Conservation (phyloP, 1,140 invertebrate genomes). For the fruit fly (Drosophila melanogaster) region DNA sequence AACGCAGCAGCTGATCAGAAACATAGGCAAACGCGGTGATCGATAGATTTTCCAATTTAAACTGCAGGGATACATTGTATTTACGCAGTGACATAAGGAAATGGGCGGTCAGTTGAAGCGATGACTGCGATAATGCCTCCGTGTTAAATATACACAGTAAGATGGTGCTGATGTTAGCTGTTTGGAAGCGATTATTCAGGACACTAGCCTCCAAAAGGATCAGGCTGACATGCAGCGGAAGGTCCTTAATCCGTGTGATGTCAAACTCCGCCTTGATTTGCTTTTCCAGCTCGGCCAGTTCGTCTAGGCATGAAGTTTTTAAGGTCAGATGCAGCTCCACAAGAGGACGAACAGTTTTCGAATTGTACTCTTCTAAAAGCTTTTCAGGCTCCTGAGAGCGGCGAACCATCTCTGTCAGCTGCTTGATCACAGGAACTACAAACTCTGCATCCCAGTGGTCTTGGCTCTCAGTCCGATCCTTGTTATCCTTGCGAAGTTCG, state of each 20-base stretch:
- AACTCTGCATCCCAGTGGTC: conserved; percentile 58
- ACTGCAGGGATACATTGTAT: conserved; percentile 61
- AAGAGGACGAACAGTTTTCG: conserved; percentile 32
- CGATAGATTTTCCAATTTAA: neutral
- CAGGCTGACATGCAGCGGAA: conserved; percentile 10
- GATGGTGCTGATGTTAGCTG: rapidly evolving
- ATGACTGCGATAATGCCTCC: neutral
- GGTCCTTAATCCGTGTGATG: neutral
- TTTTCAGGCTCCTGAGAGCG: conserved; percentile 27
- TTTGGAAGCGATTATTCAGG: conserved; percentile 31
- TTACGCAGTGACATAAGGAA: conserved; percentile 57
- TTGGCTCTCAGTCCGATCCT: neutral
- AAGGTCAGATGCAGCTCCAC: conserved; percentile 52
- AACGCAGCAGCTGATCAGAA: conserved; percentile 2
- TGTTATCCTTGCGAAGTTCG: neutral
- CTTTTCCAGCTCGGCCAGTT: conserved; percentile 55
- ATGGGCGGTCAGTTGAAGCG: conserved; percentile 29
- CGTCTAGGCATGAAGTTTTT: conserved; percentile 45
- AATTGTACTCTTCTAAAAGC: conserved; percentile 34
- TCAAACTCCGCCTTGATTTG: neutral
- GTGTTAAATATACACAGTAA: neutral
- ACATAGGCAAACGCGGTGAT: conserved; percentile 23
- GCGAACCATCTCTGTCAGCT: conserved; percentile 56
- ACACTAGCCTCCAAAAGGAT: conserved; percentile 40
- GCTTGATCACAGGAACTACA: conserved; percentile 50